These are phyloP conservation scores for Chaetura pelagica DNA, from an alignment of 2,113 vertebrate genomes.

Conservation along the genomic window DNA sequence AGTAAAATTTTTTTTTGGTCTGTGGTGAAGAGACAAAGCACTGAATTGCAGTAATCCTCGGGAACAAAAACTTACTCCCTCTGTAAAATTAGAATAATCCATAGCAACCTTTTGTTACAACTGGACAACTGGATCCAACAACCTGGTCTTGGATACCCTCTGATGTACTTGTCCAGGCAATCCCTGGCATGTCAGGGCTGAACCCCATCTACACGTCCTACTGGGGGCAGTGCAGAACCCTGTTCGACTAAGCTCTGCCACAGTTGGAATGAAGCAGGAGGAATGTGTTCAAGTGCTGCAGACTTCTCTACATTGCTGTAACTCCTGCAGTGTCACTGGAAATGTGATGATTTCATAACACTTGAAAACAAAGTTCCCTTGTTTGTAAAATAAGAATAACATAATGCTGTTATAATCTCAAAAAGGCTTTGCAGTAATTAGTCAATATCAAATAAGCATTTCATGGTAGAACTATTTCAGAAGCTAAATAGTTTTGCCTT, in stretches of 20 bases:
- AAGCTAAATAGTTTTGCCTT: background rate
- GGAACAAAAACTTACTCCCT: background rate
- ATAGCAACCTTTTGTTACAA: background rate
- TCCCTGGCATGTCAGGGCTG: background rate
- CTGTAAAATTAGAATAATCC: background rate
- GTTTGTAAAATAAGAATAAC: background rate
- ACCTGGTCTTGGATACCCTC: background rate
- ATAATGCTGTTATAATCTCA: background rate
- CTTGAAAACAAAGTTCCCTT: background rate
- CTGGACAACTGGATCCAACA: background rate
- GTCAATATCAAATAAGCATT: background rate
- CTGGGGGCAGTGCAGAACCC: background rate
- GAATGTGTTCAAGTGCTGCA: background rate
- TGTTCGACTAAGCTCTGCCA: background rate
- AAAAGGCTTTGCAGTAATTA: background rate
- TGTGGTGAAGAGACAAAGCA: background rate
- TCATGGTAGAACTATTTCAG: background rate
- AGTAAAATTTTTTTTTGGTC: background rate
- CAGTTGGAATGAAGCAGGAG: background rate
- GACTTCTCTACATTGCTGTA: background rate
- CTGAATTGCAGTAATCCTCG: background rate
- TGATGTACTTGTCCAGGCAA: background rate
- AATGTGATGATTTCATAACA: background rate
- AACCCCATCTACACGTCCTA: background rate
- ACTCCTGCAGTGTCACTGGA: background rate